phyloP scores from a whole-genome alignment of 2,888 invertebrate species.

The Amphipyra berbera region DNA sequence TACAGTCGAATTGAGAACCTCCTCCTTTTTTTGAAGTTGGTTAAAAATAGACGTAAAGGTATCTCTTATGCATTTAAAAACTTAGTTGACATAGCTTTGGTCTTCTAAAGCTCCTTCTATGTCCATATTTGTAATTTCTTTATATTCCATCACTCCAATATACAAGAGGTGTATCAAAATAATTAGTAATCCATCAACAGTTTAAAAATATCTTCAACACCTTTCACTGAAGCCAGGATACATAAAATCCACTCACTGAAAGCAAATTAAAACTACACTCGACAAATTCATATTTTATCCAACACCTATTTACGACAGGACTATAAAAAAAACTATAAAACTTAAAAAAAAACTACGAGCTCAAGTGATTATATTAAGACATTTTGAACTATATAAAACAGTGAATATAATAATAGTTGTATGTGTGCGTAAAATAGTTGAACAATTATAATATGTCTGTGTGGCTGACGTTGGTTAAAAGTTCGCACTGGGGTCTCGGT shows the following conservation, averaged over 20 bases:
- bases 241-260: conserved; percentile 6
- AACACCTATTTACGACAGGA: conserved; percentile 20
- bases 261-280: not conserved
- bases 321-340: conserved; percentile 20
- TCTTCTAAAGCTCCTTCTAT: too few relatives aligned
- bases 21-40: too few relatives aligned
- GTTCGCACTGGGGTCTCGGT: conserved; percentile 83
- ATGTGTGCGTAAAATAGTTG: conserved; percentile 14
- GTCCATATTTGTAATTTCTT: too few relatives aligned
- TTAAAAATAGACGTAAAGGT: too few relatives aligned
- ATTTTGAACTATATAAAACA: conserved; percentile 29
- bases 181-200: conserved; percentile 14
- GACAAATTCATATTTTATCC: conserved; percentile 22
- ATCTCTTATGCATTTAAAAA: too few relatives aligned
- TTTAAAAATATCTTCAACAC: not conserved
- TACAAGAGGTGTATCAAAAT: conserved; percentile 7
- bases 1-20: too few relatives aligned
- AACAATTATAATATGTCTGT: conserved; percentile 84
- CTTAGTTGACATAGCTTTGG: too few relatives aligned
- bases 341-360: conserved; percentile 5
- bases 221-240: conserved; percentile 2
- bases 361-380: conserved; percentile 25
- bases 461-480: conserved; percentile 90
- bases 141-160: too few relatives aligned
- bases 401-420: conserved; percentile 19